A percentile compares a stretch with the other conserved stretches of the same genome.
phyloP scores from a whole-genome alignment of 2,797 vertebrate genomes.

The Myiotriccus ornatus region DNA sequence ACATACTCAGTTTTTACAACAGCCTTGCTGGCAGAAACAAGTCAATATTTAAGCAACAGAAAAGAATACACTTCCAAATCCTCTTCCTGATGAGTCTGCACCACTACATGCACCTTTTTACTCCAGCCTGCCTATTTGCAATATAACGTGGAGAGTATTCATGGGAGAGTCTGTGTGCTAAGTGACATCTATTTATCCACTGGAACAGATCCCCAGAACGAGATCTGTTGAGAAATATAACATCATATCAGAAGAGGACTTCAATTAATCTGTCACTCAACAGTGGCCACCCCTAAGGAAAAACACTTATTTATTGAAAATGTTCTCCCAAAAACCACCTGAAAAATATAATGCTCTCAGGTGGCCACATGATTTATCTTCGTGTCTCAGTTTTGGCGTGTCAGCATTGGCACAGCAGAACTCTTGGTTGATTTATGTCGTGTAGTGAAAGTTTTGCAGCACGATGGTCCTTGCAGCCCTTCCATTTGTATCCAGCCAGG shows the following conservation, averaged over 20 bases:
- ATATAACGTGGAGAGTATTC: not conserved
- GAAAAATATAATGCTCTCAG: not conserved
- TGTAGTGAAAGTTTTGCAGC: not conserved
- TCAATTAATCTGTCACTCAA: not conserved
- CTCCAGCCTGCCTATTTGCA: not conserved
- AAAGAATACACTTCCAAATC: not conserved
- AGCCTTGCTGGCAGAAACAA: not conserved
- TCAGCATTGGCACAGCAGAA: not conserved
- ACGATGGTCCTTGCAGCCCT: not conserved
- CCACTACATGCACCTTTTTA: not conserved
- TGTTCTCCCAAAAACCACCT: not conserved
- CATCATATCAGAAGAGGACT: not conserved
- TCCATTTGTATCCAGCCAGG: not conserved
- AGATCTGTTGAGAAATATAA: not conserved
- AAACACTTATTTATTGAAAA: not conserved
- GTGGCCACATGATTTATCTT: not conserved
- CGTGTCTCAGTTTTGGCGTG: not conserved
- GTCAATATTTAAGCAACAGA: not conserved
- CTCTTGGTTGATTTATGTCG: not conserved
- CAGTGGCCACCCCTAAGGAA: not conserved
- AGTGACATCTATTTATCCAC: not conserved
- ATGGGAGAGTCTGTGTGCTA: not conserved
- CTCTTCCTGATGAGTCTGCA: not conserved
- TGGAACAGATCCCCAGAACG: not conserved
- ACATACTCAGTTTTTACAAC: not conserved